Evolutionary conservation across 1,140 invertebrate species (phyloP).

Genomic region (Trichonephila clavipes): DNA sequence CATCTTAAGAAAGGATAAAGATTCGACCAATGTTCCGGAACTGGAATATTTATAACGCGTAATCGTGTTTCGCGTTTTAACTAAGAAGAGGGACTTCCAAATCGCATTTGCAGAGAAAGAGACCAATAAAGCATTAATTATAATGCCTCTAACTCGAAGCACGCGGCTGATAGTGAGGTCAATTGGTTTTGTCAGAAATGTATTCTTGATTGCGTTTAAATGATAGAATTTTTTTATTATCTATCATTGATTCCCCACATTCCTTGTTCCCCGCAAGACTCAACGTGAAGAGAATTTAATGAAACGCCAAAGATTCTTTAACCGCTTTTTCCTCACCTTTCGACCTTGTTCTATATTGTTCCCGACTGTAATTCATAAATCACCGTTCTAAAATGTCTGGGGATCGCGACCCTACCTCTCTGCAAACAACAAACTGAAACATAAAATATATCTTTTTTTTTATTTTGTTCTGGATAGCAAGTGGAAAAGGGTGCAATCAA

Average conservation of each 20-base stretch:
- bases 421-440: background rate
- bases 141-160: conserved; percentile 46
- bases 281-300: conserved; percentile 57
- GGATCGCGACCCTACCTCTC: conserved; percentile 22
- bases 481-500: conserved; percentile 33
- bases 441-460: conserved; percentile 18
- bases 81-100: conserved; percentile 12
- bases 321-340: conserved; percentile 32
- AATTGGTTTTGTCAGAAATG: conserved; percentile 62
- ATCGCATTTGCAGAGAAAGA: conserved; percentile 36
- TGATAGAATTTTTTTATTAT: conserved; percentile 30
- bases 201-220: conserved; percentile 30
- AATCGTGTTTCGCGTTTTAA: conserved; percentile 68
- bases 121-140: conserved; percentile 74
- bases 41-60: conserved; percentile 68
- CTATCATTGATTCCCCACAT: conserved; percentile 13
- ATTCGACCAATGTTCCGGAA: conserved; percentile 56
- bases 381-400: conserved; percentile 30
- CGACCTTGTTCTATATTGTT: conserved; percentile 44
- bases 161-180: conserved; percentile 27
- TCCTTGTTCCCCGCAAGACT: background rate
- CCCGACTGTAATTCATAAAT: conserved; percentile 48
- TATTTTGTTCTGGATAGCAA: background rate
- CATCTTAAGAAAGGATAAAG: conserved; percentile 72
- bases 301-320: conserved; percentile 17